A percentile compares a stretch with the other conserved stretches of the same genome.
Conservation (phyloP, 2,113 vertebrate genomes). For the Falco punctatus region DNA sequence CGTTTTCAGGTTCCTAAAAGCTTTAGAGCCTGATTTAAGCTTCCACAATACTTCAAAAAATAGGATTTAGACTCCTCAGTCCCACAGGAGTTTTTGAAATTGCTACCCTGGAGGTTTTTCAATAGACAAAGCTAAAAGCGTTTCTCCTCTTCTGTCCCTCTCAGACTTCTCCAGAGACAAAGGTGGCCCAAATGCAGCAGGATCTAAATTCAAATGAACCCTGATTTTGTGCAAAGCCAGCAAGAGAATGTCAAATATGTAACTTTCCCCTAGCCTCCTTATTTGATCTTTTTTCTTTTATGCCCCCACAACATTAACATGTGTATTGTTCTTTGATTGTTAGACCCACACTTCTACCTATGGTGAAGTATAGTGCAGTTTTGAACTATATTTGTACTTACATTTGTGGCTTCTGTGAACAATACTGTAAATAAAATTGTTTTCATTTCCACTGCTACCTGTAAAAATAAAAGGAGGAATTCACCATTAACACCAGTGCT, state of each 20-base stretch:
- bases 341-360: background rate
- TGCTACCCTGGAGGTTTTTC: conserved; percentile 26
- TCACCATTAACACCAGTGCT: background rate
- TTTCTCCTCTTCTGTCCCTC: conserved; percentile 19
- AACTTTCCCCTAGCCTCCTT: background rate
- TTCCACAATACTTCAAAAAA: conserved; percentile 32
- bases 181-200: background rate
- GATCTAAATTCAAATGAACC: background rate
- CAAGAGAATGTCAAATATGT: background rate
- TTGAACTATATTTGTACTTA: conserved; percentile 8
- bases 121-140: conserved; percentile 26
- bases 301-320: background rate
- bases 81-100: conserved; percentile 20
- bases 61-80: background rate
- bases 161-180: conserved; percentile 12
- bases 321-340: background rate
- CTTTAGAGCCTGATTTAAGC: conserved; percentile 32
- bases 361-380: background rate
- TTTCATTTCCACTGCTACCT: conserved; percentile 26
- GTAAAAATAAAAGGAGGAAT: conserved; percentile 24
- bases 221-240: conserved; percentile 9
- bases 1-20: conserved; percentile 23
- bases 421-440: background rate
- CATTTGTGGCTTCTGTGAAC: background rate
- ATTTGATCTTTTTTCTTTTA: background rate